Base-by-base conservation (phyloP, 2,113 vertebrate genomes). In the Rhinichthys klamathensis region DNA sequence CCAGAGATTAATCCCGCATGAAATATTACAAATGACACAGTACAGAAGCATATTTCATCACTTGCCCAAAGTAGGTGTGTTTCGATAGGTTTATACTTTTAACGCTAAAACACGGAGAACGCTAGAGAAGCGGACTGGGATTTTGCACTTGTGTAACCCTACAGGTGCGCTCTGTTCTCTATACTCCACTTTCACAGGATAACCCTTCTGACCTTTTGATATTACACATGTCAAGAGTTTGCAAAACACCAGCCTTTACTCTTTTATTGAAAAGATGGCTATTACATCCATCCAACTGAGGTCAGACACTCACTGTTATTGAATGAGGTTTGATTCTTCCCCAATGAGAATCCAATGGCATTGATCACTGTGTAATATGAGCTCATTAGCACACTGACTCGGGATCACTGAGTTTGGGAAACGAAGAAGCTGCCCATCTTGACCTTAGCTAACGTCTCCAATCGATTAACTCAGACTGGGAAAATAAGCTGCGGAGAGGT, bases 371-470 rank as follows among this genome's bases (percentile, higher is more conserved):
- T 75, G 92, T 95, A 95, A 94, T 96, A 95, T 94, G 95, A 95
- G 95, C 96, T 95, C 94, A 95, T 96, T 96, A 96, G 94, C 94
- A 94, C 92, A 93, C 94, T 94, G 94, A 93, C 92, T 94, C 95
- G 94, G 94, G 91, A 95, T 86, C 94, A 92, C 91, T 94, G 93
- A 93, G 95, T 93, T 93, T 94, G 94, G 96, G 93, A 94, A 93
- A 94, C 93, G 91, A 95, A 94, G 94, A 95, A 95, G 94, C 93
- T 92, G 92, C 91, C 93, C 95, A 95, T 94, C 94, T 95, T 95
- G 95, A 96, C 95, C 95, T 93, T 92, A 93, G 93, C 93, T 94
- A 91, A 92, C 95, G 94, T 94, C 94, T 94, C 93, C 92, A 95
- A 94, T 96, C 96, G 95, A 97, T 96, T 96, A 95, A 94, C 89